phyloP scores from a whole-genome alignment of 2,888 invertebrate species.

The Macaria notata region DNA sequence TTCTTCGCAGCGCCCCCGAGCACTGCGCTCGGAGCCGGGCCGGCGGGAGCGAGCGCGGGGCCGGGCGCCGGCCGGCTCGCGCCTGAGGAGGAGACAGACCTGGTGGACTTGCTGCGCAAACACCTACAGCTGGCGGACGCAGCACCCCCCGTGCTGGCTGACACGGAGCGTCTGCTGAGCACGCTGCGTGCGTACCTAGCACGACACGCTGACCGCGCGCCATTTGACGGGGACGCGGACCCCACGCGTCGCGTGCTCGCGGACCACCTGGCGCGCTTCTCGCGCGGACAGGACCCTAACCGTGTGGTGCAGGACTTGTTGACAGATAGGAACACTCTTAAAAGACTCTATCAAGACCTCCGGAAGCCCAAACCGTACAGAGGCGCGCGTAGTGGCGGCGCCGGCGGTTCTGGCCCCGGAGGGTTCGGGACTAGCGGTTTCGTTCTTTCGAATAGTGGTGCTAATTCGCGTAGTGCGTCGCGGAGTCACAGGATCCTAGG shows the following conservation, averaged over 20 bases:
- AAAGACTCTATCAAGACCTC: slow-evolving; percentile 87
- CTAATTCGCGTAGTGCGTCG: slow-evolving; percentile 48
- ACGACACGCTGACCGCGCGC: slow-evolving; percentile 61
- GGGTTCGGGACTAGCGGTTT: slow-evolving; percentile 53
- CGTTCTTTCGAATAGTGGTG: slow-evolving; percentile 62
- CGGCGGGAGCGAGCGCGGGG: slow-evolving; percentile 5
- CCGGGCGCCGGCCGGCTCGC: slow-evolving; percentile 37
- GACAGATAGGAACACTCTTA: slow-evolving; percentile 87
- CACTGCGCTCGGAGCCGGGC: slow-evolving; percentile 28
- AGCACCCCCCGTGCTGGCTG: slow-evolving; percentile 66
- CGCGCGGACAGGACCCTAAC: slow-evolving; percentile 84
- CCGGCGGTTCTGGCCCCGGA: slow-evolving; percentile 61
- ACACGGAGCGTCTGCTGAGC: slow-evolving; percentile 85
- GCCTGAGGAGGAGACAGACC: slow-evolving; percentile 74
- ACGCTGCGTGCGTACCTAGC: slow-evolving; percentile 83
- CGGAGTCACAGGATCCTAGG: slow-evolving; percentile 50
- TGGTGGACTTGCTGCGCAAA: slow-evolving; percentile 85
- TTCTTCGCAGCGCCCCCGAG: slow-evolving; percentile 81
- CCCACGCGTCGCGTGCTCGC: slow-evolving; percentile 79
- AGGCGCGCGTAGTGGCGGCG: slow-evolving; percentile 64
- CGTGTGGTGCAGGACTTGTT: slow-evolving; percentile 87
- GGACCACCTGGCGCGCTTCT: slow-evolving; percentile 86
- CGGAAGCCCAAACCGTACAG: slow-evolving; percentile 84
- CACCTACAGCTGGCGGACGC: slow-evolving; percentile 84
- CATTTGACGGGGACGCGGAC: slow-evolving; percentile 56